Evolutionary conservation across 2,888 invertebrate genomes (phyloP), one percentile per base, ranked within the genome.

Genomic region (Tipula lateralis): DNA sequence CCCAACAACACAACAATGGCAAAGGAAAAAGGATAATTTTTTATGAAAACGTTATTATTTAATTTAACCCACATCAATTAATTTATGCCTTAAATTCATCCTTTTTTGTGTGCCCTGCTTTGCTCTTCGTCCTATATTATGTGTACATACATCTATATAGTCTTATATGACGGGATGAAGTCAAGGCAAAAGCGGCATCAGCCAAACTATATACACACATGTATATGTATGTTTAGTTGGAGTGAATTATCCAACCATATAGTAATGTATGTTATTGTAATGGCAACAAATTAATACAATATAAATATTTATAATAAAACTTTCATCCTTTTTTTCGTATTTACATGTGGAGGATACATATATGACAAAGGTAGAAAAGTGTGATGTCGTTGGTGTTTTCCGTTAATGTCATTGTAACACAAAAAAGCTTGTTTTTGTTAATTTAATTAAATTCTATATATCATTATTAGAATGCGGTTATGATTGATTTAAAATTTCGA

Each of bases 51-150:
- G 66, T 66, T 66, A 66, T 24, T 66, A 66, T 66, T 66, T 66
- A 66, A 66, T 66, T 66, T 66, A 66, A 66, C 66, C 66, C 66
- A 66, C 66, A 66, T 66, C 66, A 66, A 66, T 66, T 66, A 66
- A 66, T 66, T 66, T 66, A 19, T 24, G 66, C 66, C 66, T 19
- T 66, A 66, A 66, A 19, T 66, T 66, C 24, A 66, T 66, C 66
- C 66, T 66, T 66, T 66, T 66, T 66, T 44, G n/a, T 66, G 24
- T 66, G 66, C 66, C 24, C 24, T 66, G 19, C 24, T 66, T 24
- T 66, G 2, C 24, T 32, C 66, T 66, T 66, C 24, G 13, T 24
- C n/a, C 24, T 66, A 9, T 12, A 44, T 16, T 16, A 16, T 16
- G 44, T n/a, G 44, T n/a, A 44, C 5, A 32, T 32, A n/a, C 32